Evolutionary conservation across 1,140 invertebrate genomes (phyloP).

Genomic region (Hypsibius dujardini): DNA sequence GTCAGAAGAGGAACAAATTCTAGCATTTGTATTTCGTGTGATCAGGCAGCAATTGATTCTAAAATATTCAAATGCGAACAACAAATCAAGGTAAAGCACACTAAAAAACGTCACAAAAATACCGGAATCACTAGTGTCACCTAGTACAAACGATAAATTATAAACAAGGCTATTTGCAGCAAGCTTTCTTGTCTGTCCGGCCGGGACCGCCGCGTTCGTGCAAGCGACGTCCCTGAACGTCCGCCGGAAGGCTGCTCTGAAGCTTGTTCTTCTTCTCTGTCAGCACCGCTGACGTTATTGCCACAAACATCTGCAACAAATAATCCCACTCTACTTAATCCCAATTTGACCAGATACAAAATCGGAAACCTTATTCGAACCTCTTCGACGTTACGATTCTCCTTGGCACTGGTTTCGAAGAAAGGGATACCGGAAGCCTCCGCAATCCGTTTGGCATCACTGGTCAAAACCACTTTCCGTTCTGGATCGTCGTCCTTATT

Average conservation of each 20-base stretch:
- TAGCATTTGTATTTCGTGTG: too few relatives aligned
- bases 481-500: slow-evolving; percentile 98
- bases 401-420: slow-evolving; percentile 96
- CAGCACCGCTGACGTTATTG: slow-evolving; percentile 51
- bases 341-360: too few relatives aligned
- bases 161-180: too few relatives aligned
- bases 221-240: neutral
- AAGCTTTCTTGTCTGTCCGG: too few relatives aligned
- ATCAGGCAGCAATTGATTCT: too few relatives aligned
- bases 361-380: slow-evolving; percentile 36
- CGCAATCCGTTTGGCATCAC: slow-evolving; percentile 89
- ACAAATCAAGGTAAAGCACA: too few relatives aligned
- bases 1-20: too few relatives aligned
- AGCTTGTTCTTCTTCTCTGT: slow-evolving; percentile 43
- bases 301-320: slow-evolving; percentile 49
- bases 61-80: too few relatives aligned
- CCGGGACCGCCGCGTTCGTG: neutral
- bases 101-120: too few relatives aligned
- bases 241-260: slow-evolving; percentile 27
- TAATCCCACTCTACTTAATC: slow-evolving; percentile 16
- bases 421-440: slow-evolving; percentile 87
- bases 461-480: slow-evolving; percentile 83
- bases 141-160: too few relatives aligned
- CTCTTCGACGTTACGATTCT: slow-evolving; percentile 97
- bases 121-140: too few relatives aligned